Conservation (phyloP, 2,113 vertebrate species). For the Beaufortia kweichowensis region DNA sequence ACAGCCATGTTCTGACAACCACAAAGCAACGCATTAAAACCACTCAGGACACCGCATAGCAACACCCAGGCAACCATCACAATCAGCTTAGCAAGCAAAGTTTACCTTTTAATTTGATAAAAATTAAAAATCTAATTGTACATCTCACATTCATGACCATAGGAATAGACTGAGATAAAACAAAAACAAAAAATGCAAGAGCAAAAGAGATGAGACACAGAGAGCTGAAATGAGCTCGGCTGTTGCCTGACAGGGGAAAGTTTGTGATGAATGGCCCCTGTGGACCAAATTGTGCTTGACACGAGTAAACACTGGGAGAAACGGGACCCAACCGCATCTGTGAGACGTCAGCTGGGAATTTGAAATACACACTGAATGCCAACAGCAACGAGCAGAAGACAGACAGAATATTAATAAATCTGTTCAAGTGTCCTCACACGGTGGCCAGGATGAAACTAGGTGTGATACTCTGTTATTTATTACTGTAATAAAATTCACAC, state of each 20-base stretch:
- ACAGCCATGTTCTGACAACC: no score
- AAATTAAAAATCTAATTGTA: not conserved
- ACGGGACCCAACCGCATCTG: slow-evolving; percentile 50
- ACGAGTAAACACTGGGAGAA: slow-evolving; percentile 57
- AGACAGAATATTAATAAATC: not conserved
- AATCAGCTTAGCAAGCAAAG: not conserved
- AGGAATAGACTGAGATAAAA: not conserved
- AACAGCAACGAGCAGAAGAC: slow-evolving; percentile 39
- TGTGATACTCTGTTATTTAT: slow-evolving; percentile 67
- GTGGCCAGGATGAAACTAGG: slow-evolving; percentile 39
- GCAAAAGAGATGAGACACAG: not conserved
- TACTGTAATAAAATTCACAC: slow-evolving; percentile 63
- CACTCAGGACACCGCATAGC: no score
- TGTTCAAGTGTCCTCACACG: slow-evolving; percentile 49
- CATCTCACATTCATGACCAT: not conserved
- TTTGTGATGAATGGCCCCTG: slow-evolving; percentile 59
- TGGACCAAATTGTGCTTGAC: slow-evolving; percentile 63
- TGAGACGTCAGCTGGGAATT: slow-evolving; percentile 51
- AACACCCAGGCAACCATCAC: not conserved
- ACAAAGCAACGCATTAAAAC: no score
- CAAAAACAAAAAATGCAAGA: not conserved
- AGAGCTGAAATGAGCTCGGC: slow-evolving; percentile 34
- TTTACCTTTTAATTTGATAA: not conserved
- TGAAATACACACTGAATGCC: slow-evolving; percentile 44
- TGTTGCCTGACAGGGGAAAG: slow-evolving; percentile 49